Base-by-base conservation (phyloP, 2,113 vertebrate genomes). In the Pteropus alecto region DNA sequence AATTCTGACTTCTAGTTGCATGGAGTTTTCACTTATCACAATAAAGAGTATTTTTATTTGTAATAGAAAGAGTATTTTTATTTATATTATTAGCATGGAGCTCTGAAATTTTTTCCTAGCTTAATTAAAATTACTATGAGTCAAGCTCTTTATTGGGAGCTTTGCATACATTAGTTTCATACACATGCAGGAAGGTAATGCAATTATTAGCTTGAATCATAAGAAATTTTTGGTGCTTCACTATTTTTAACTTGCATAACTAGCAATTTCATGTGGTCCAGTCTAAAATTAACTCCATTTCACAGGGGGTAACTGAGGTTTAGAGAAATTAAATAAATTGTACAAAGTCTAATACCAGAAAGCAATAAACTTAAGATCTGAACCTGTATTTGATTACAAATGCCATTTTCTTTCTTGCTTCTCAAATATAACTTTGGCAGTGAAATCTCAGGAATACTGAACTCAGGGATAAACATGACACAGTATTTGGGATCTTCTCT, bases 81-180 rank as follows among this genome's bases (percentile, higher is more conserved):
- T 74, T 78, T 91, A 76, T 35, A 63, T 19, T 78, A 7, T 74
- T 87, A 61, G 7, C 48, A 58, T 38, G 74, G 21, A 84, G 67
- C 33, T n/a, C 56, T 84, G 19, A 38, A 70, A 6, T 54, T 35
- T 63, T 71, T 96, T 79, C 58, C 84, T 68, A 84, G 0, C 4
- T n/a, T 74, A 71, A 89, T 43, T 86, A 78, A 92, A 96, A 84
- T 73, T 89, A 63, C 48, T 35, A 13, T 63, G 51, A 86, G 58
- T 38, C 13, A 56, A 67, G 13, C 2, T 73, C 54, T 76, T 35
- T 14, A 48, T 10, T 63, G 35, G 41, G 30, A 90, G 22, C 2
- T 89, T 46, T 74, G 30, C 14, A 61, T 43, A 68, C 33, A 74
- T 95, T 73, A 43, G 11, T 78, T 60, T 60, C 54, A 73, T 43